Evolutionary conservation across 2,113 vertebrate species (phyloP).

Genomic region (Anas platyrhynchos): DNA sequence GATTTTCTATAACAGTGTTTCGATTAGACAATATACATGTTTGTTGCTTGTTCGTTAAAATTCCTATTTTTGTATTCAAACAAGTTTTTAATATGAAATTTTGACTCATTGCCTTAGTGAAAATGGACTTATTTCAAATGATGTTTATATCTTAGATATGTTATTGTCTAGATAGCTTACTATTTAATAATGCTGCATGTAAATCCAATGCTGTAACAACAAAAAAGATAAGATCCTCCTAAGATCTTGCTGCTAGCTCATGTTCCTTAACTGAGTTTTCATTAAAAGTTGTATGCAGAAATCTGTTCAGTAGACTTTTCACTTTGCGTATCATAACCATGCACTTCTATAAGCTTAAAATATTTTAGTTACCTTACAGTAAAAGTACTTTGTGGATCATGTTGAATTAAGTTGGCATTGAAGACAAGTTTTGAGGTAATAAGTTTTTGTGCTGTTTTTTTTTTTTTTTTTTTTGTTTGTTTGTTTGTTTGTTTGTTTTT

Average conservation of each 20-base stretch:
- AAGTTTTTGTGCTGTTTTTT: neutral
- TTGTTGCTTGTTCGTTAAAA: constrained; percentile 44
- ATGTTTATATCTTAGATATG: constrained; percentile 37
- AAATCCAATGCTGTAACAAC: constrained; percentile 62
- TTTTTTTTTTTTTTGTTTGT: neutral
- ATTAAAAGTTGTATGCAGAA: constrained; percentile 73
- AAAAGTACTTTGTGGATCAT: neutral
- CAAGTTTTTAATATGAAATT: constrained; percentile 38
- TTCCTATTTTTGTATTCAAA: constrained; percentile 63
- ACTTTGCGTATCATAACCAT: neutral
- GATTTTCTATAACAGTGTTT: constrained; percentile 41
- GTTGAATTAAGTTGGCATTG: neutral
- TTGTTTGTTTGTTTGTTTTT: neutral
- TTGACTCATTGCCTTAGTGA: constrained; percentile 46
- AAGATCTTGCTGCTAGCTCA: constrained; percentile 22
- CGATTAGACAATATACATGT: constrained; percentile 12
- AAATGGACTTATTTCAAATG: constrained; percentile 24
- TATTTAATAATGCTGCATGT: constrained; percentile 62
- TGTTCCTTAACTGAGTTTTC: constrained; percentile 58
- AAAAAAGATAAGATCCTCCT: neutral
- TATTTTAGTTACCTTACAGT: neutral
- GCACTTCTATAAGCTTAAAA: constrained; percentile 10
- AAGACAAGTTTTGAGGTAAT: neutral
- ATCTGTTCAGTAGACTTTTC: constrained; percentile 69
- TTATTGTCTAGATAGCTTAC: constrained; percentile 41